Evolutionary conservation across 1,140 invertebrate species (phyloP).

Genomic region (Anadara kagoshimensis): DNA sequence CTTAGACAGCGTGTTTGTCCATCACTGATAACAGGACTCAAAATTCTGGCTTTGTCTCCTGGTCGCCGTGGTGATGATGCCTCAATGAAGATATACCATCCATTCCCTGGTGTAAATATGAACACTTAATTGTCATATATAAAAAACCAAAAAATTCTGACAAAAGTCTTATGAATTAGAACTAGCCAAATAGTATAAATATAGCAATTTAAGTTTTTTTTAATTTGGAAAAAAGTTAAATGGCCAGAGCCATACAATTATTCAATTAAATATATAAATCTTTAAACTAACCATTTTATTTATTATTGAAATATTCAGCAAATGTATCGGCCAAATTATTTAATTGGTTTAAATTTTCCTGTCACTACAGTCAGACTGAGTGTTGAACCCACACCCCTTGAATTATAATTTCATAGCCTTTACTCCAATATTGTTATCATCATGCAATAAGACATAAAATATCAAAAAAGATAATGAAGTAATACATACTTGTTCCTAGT

Average conservation of each 20-base stretch:
- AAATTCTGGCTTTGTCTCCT: constrained; percentile 81
- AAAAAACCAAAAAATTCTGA: no score
- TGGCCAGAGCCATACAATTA: no score
- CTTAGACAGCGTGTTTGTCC: constrained; percentile 55
- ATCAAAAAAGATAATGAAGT: background rate
- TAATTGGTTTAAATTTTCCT: background rate
- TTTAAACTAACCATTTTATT: background rate
- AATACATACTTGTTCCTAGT: constrained; percentile 52
- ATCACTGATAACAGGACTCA: constrained; percentile 73
- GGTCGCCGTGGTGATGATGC: constrained; percentile 48
- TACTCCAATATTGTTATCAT: background rate
- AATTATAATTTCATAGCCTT: background rate
- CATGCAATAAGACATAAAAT: background rate
- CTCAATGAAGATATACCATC: constrained; percentile 65
- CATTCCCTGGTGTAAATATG: constrained; percentile 50
- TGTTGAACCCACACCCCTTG: no score
- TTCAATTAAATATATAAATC: background rate
- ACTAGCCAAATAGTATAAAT: no score
- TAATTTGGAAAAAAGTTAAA: no score
- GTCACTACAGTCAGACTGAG: no score
- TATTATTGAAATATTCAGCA: background rate
- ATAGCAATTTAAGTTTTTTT: no score
- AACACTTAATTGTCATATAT: no score
- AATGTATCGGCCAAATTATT: background rate
- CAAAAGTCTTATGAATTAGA: no score